Base-by-base conservation (phyloP, 2,888 invertebrate genomes). In the Ophion obscuratus region DNA sequence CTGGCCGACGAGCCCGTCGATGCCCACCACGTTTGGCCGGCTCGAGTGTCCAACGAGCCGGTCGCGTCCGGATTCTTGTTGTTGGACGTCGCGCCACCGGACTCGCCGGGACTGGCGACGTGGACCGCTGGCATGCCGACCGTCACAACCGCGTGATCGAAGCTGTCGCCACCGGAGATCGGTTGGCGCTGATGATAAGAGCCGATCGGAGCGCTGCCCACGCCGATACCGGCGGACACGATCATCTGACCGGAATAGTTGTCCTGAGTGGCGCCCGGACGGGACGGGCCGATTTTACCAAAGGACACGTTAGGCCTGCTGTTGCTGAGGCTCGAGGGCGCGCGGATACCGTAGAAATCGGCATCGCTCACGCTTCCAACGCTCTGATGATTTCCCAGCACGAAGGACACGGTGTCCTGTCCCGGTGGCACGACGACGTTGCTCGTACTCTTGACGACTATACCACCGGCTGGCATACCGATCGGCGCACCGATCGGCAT, bases 361-460 rank as follows among this genome's bases (percentile, higher is more conserved):
- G 74, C 44, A 59, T 88, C 83, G 40, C 47, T 62, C n/a, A 57
- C 71, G 79, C 77, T 67, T 31, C 83, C 81, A 78, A 85, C 96
- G 82, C 95, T 95, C 89, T 96, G 96, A 81, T 96, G 95, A 88
- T 96, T 95, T 5, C 96, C 96, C 1, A 96, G 94, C 0, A 96
- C 96, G 90, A 96, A 96, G 0, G 96, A 95, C 0, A 96, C 96
- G 0, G 95, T 96, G 83, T 96, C 95, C 90, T 96, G 96, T 76
- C 95, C 95, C 0, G 96, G 96, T 0, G 96, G 95, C 68, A 96
- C 96, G 47, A 96, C 95, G 44, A 96, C 95, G 84, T 96, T 96
- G 87, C 96, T 96, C n/a, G 96, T 95, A 88, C 95, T 96, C 7
- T 96, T 95, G 17, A 93, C 92, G 59, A 87, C 84, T 6, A 86